Base-by-base conservation (phyloP, 2,888 invertebrate genomes). In the Folsomia candida region DNA sequence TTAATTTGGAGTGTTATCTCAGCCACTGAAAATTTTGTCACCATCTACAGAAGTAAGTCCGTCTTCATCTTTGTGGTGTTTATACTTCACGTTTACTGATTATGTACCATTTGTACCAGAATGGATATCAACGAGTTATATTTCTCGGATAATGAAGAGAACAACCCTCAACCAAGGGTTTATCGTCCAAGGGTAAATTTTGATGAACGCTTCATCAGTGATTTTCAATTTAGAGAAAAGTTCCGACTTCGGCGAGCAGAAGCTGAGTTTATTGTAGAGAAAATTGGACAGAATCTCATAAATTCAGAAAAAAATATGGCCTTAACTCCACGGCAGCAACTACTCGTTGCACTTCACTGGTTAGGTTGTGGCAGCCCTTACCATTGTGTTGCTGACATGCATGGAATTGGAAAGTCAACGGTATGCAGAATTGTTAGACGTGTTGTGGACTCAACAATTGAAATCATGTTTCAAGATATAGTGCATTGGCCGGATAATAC, bases 391-490 rank as follows among this genome's bases (percentile, higher is more conserved):
- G 54, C 63, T 1, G 72, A 72, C 28, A 72, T 67, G 67, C 72
- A 72, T 24, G 70, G 70, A 1, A 22, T 73, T 2, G 11, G 26
- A 3, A 77, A 72, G 27, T 26, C 77, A 9, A 73, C 75, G 18
- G 73, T 77, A 0, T 66, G 69, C 24, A 54, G 74, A 59, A 24
- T 47, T n/a, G 51, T 73, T 0, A 27, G 64, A 11, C 25, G 26
- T 4, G 73, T 75, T 1, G 51, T 69, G 2, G 22, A 22, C n/a
- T 47, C 70, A 11, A 67, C 73, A 24, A 62, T 70, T n/a, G 51
- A 71, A 1, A 26, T 27, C 0, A 47, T 75, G 47, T 69, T 75
- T 22, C 26, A 24, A n/a, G 22, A 62, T 11, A 62, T 67, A 1
- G 67, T 76, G 0, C 9, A 51, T 2, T 76, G 71, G 71, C 76